These are phyloP conservation scores for Enteromius paludinosus DNA, from an alignment of 2,797 vertebrate genomes.

Conservation along the genomic window DNA sequence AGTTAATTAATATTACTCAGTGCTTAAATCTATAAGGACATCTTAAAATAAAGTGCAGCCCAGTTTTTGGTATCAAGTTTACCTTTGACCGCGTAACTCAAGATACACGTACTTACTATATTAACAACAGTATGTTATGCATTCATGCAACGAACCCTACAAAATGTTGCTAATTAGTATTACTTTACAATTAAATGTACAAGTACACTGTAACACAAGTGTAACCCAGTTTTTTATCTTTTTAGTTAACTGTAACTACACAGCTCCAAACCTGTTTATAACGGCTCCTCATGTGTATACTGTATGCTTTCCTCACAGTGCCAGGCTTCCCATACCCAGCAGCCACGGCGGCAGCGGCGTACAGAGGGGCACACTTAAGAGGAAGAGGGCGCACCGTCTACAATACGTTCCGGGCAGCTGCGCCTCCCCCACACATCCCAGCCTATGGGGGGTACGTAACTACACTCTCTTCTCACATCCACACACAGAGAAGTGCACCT, in stretches of 20 bases:
- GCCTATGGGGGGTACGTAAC: slow-evolving; percentile 92
- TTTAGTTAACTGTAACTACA: not conserved
- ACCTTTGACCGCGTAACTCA: not conserved
- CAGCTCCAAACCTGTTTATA: not conserved
- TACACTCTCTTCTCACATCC: not conserved
- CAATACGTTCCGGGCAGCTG: slow-evolving; percentile 92
- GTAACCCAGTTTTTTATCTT: not conserved
- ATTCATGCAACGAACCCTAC: not conserved
- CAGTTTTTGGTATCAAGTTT: too few species aligned
- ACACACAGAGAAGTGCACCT: slow-evolving; percentile 36
- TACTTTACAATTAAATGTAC: too few species aligned
- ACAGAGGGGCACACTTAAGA: slow-evolving; percentile 93
- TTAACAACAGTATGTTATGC: not conserved
- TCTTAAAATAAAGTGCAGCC: too few species aligned
- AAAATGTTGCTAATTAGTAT: not conserved
- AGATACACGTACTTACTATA: not conserved
- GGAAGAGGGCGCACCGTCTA: slow-evolving; percentile 93
- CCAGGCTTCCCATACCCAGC: slow-evolving; percentile 95
- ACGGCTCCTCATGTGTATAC: not conserved
- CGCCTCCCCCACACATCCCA: slow-evolving; percentile 93
- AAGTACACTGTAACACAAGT: not conserved
- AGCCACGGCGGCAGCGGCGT: slow-evolving; percentile 89
- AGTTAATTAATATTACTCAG: too few species aligned
- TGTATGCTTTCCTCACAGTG: slow-evolving; percentile 74
- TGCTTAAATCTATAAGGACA: too few species aligned